phyloP scores from a whole-genome alignment of 2,797 vertebrate genomes.

The Sibirionetta formosa region DNA sequence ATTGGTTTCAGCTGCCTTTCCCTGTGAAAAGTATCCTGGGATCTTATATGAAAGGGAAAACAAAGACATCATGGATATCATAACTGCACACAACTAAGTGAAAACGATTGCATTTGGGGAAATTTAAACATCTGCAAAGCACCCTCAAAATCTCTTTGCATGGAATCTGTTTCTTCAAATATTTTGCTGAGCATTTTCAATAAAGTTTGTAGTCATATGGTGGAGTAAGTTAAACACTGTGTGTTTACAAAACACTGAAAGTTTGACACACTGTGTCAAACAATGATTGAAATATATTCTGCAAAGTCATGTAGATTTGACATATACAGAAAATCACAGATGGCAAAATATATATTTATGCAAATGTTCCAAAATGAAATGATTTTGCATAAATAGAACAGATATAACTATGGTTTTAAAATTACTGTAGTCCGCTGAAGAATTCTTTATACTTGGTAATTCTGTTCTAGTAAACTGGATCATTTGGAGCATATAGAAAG shows the following conservation, averaged over 20 bases:
- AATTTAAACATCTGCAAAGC: neutral
- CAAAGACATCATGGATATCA: neutral
- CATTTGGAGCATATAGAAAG: neutral
- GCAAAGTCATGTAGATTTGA: neutral
- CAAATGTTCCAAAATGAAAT: neutral
- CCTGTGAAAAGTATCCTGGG: neutral
- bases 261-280: neutral
- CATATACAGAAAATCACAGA: neutral
- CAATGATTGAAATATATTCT: neutral
- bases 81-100: neutral
- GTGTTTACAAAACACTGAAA: no score
- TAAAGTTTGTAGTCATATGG: neutral
- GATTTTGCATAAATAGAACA: neutral
- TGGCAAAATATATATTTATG: neutral
- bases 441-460: neutral
- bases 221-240: neutral
- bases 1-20: conserved; percentile 3
- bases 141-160: neutral
- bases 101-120: neutral
- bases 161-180: neutral
- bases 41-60: neutral
- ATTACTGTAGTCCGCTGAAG: neutral
- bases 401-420: neutral
- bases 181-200: neutral
- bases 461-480: neutral